These are phyloP conservation scores for Pelosia muscerda DNA, from an alignment of 2,888 invertebrate genomes.

Conservation along the genomic window DNA sequence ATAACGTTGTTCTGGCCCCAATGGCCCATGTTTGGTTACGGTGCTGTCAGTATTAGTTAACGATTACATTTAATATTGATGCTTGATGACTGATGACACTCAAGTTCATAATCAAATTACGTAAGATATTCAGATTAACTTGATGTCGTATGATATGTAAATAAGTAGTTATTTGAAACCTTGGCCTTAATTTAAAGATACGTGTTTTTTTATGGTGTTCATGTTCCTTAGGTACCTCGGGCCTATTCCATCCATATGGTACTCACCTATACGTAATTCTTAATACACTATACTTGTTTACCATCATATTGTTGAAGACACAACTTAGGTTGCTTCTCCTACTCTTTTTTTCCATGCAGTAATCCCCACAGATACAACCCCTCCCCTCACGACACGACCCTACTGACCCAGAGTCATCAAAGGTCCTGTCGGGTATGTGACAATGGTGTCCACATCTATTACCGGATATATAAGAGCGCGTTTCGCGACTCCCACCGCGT, in stretches of 20 bases:
- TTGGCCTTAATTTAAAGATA: background rate
- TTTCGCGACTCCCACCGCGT: too few relatives aligned
- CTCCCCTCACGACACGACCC: too few relatives aligned
- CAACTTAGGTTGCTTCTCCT: too few relatives aligned
- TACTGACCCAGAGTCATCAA: too few relatives aligned
- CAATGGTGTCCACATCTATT: too few relatives aligned
- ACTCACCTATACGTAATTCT: background rate
- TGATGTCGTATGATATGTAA: slow-evolving; percentile 15
- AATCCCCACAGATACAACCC: too few relatives aligned
- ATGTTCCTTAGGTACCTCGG: background rate
- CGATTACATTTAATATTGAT: slow-evolving; percentile 59
- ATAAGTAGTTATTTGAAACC: background rate
- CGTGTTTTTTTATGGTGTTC: background rate
- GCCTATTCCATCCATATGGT: too few relatives aligned
- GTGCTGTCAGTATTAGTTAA: slow-evolving; percentile 67
- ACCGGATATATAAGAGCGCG: too few relatives aligned
- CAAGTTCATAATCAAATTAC: slow-evolving; percentile 31
- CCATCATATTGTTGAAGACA: background rate
- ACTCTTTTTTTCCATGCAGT: too few relatives aligned
- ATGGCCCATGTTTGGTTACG: slow-evolving; percentile 66
- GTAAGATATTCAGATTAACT: slow-evolving; percentile 50
- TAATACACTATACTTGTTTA: background rate
- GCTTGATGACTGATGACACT: slow-evolving; percentile 41
- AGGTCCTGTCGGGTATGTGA: too few relatives aligned
- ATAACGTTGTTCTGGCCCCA: slow-evolving; percentile 61